Evolutionary conservation across 1,140 invertebrate species (phyloP).

Genomic region (Cyphomyrmex costatus): DNA sequence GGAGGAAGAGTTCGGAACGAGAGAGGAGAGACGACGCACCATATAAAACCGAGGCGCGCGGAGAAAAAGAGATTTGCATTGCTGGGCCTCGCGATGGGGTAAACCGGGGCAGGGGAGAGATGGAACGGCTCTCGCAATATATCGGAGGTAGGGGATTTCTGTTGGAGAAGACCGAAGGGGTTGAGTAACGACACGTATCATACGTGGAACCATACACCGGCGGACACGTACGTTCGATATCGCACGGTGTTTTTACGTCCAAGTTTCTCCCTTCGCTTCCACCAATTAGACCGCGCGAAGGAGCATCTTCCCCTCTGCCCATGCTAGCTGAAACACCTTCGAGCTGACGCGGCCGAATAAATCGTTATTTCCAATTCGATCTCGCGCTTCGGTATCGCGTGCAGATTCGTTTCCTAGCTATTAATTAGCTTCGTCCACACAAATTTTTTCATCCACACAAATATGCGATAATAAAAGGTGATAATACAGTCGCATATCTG

Average conservation of each 20-base stretch:
- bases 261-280: constrained; percentile 76
- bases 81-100: constrained; percentile 68
- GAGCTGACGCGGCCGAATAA: constrained; percentile 21
- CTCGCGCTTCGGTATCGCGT: background rate
- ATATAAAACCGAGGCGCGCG: constrained; percentile 84
- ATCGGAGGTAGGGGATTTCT: constrained; percentile 68
- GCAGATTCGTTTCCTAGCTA: background rate
- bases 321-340: constrained; percentile 39
- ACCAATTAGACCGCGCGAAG: constrained; percentile 78
- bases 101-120: constrained; percentile 46
- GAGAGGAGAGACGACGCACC: constrained; percentile 75
- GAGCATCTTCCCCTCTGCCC: constrained; percentile 48
- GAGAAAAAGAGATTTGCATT: constrained; percentile 86
- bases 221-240: constrained; percentile 81
- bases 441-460: background rate
- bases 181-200: constrained; percentile 81
- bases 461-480: background rate
- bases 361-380: constrained; percentile 36
- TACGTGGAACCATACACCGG: constrained; percentile 78
- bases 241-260: constrained; percentile 76
- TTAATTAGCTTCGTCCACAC: constrained; percentile 3
- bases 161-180: constrained; percentile 72
- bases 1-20: constrained; percentile 65
- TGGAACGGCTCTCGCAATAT: constrained; percentile 54
- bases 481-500: background rate